Evolutionary conservation across 1,140 invertebrate species (phyloP), one percentile per base, ranked within the genome.

Genomic region (Drosophila sulfurigaster): DNA sequence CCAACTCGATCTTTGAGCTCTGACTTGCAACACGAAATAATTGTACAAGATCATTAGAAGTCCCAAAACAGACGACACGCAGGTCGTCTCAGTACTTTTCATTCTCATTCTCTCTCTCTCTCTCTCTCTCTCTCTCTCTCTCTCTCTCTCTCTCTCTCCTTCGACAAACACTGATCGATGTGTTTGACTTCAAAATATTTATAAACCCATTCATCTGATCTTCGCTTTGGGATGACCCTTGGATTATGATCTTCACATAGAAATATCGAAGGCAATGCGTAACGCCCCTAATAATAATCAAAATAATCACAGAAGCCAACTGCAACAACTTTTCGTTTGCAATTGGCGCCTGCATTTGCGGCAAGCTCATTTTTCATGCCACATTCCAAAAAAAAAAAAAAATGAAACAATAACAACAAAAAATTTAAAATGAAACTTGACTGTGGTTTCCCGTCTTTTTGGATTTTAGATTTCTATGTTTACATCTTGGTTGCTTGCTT

Each of bases 31-130:
- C 32, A 51, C 57, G 59, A 74, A 89, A 72, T 76, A 89, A 89
- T 89, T 85, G 86, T 81, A 81, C 62, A 81, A 85, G 85, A 89
- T 89, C 86, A 89, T 89, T 89, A 89, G 65, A 85, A 72, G 63
- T 56, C 16, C 30, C 20, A 7, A 52, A 38, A 58, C 13, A 64
- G 11, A 54, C 45, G 11, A 54, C 45, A 48, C 30, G 30, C 35
- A 49, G 16, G 46, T 51, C 43, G 25, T 1, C 20, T 45, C 43
- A 45, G 46, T 8, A 20, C 8, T 43, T 41, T 5, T 52, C 16
- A 20, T 45, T 20, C 67, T 57, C 16, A 1, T 52, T 60, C 20
- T 10, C 16, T 28, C 5, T 15, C 10, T 13, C 11, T 35, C 30
- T 2, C n/a, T 15, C n/a, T 0, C 5, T 54, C 20, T 25, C 20